Evolutionary conservation across 2,797 vertebrate species (phyloP), one percentile per base, ranked within the genome.

Genomic region (Ciconia nigra): DNA sequence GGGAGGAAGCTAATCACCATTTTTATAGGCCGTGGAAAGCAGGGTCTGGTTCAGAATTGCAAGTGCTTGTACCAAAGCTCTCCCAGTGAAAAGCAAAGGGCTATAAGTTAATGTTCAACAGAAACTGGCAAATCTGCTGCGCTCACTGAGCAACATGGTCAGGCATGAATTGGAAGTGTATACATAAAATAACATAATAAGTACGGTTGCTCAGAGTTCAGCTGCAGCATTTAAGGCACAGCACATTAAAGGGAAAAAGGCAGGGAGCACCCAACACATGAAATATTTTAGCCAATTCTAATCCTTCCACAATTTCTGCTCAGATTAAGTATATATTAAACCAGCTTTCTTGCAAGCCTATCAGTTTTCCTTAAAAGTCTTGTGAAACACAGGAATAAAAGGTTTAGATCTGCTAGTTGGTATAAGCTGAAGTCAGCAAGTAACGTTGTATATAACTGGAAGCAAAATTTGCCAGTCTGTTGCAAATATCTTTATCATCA

Each of bases 1-100:
- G 83, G 91, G 82, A 95, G 84, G 79, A 95, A 96, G 55, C 93
- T 95, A 96, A 97, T 94, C 95, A 92, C 87, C 84, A 86, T 93
- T 96, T 95, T 94, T 92, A 95, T 57, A 90, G 95, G 79, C 88
- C 19, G 1, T 77, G 81, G 73, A 96, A 95, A 84, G 77, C 29
- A 73, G 66, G 58, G 42, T 76, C 44, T 52, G 58, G 76, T 82
- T 94, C 73, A 77, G 91, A 95, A 93, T 81, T 90, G 76, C 83
- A 96, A 96, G 89, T 88, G 87, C 51, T 92, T 39, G 15, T 49
- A 93, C 65, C 54, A 70, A 78, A 94, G 79, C 74, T 79, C 70
- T 85, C 44, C 22, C n/a, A 80, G 65, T 17, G 33, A 92, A 96
- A 96, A 93, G 89, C 46, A 83, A 89, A 89, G 76, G 87, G 65